These are phyloP conservation scores for Tenthredo mesomela DNA, from an alignment of 2,888 invertebrate species.

Conservation along the genomic window DNA sequence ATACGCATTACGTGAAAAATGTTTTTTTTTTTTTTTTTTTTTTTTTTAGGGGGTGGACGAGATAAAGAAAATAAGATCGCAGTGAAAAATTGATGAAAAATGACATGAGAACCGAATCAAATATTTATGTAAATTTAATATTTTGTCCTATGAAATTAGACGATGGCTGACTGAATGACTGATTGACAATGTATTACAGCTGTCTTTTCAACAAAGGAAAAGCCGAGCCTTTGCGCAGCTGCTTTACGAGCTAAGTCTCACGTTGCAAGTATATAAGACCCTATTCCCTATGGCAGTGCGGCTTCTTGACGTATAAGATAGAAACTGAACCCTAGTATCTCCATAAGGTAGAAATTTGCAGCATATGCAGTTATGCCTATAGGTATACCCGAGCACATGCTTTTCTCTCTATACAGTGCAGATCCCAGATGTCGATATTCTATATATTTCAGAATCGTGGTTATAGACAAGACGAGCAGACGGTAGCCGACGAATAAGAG, in stretches of 20 bases:
- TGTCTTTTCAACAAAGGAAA: slow-evolving; percentile 44
- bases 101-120: too few relatives aligned
- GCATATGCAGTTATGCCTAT: background rate
- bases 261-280: background rate
- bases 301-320: slow-evolving; percentile 5
- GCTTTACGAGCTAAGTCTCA: background rate
- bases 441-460: slow-evolving; percentile 4
- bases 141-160: background rate
- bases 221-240: slow-evolving; percentile 26
- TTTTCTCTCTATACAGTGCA: background rate
- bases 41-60: too few relatives aligned
- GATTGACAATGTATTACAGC: background rate
- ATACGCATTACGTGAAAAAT: too few relatives aligned
- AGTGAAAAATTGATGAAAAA: too few relatives aligned
- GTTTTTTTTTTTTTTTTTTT: too few relatives aligned
- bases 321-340: background rate
- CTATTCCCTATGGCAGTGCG: background rate
- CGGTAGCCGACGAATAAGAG: background rate
- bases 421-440: slow-evolving; percentile 24
- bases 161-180: background rate
- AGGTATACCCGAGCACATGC: background rate
- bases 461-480: background rate
- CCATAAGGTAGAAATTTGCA: background rate
- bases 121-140: too few relatives aligned
- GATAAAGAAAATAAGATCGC: too few relatives aligned